Conservation (phyloP, 2,797 vertebrate genomes). For the Pipistrellus pipistrellus region DNA sequence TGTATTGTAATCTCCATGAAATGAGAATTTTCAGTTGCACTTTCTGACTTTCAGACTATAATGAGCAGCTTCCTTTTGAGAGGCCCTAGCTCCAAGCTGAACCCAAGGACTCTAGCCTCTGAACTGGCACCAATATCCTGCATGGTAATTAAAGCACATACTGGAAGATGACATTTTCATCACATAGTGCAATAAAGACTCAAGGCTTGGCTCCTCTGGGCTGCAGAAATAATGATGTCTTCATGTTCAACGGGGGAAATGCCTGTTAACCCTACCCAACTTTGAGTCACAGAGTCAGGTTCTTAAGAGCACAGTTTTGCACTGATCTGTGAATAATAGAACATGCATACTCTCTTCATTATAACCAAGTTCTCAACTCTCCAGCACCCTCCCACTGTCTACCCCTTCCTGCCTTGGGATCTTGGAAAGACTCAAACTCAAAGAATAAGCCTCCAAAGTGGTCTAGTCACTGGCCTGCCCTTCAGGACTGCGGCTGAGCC, state of each 20-base stretch:
- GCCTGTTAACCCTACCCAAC: neutral
- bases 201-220: neutral
- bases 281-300: conserved; percentile 33
- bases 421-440: neutral
- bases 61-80: conserved; percentile 56
- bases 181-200: neutral
- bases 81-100: conserved; percentile 24
- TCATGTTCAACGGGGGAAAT: neutral
- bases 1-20: conserved; percentile 16
- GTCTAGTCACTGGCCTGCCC: neutral
- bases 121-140: neutral
- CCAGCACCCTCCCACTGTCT: neutral
- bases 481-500: neutral
- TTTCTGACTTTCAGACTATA: conserved; percentile 44
- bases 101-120: neutral
- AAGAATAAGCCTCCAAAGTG: neutral
- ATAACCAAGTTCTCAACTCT: neutral
- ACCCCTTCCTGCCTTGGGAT: neutral
- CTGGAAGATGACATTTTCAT: conserved; percentile 36
- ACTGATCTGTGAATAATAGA: neutral
- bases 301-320: neutral
- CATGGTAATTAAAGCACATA: conserved; percentile 49
- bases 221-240: conserved; percentile 64
- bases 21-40: conserved; percentile 48
- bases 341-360: neutral